These are phyloP conservation scores for Peromyscus melanophrys DNA, from an alignment of 2,797 vertebrate species.

Conservation along the genomic window DNA sequence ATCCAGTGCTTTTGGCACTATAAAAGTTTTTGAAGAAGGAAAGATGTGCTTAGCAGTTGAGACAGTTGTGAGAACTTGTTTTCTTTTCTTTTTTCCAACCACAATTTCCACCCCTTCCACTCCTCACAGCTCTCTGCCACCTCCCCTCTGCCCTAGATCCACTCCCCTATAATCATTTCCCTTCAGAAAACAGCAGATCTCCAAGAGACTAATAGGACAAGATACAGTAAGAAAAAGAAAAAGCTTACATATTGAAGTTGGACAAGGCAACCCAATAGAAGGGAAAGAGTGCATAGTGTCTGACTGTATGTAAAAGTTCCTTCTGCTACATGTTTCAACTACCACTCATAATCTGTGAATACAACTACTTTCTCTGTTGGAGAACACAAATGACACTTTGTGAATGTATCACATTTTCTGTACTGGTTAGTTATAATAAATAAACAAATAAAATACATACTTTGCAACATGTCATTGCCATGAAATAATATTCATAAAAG, in stretches of 20 bases:
- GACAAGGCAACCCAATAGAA: neutral
- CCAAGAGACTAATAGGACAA: neutral
- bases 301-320: neutral
- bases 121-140: rapidly evolving
- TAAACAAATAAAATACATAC: neutral
- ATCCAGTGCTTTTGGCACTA: neutral
- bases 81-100: neutral
- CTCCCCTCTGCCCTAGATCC: neutral
- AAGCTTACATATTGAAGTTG: too few species aligned
- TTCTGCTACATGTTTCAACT: neutral
- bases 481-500: slow-evolving; percentile 29
- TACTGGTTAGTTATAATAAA: slow-evolving; percentile 17
- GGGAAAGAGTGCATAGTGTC: neutral
- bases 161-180: neutral
- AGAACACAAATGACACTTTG: slow-evolving; percentile 24
- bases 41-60: neutral
- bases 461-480: neutral
- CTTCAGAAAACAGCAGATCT: neutral
- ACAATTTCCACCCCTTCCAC: neutral
- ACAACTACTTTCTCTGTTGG: neutral
- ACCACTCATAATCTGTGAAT: slow-evolving; percentile 3
- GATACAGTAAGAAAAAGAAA: neutral
- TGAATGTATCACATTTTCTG: neutral
- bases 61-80: neutral
- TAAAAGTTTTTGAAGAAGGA: neutral